These are phyloP conservation scores for Oikopleura dioica DNA, from an alignment of 23 tunicate species.

Conservation along the genomic window DNA sequence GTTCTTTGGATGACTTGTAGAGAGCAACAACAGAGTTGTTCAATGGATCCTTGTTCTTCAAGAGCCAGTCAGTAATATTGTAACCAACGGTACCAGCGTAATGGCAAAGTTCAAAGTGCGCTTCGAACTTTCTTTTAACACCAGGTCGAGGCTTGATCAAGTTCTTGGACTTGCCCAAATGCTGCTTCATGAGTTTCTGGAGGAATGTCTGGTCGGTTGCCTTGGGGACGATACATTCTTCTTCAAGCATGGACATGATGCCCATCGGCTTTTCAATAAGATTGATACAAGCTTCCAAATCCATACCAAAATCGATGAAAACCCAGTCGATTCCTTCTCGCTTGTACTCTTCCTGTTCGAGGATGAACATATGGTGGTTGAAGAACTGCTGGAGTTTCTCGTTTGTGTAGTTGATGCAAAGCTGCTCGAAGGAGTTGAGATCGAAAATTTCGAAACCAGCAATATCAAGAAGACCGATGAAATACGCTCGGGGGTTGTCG, in stretches of 20 bases:
- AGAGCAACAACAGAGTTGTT: slow-evolving; percentile 46
- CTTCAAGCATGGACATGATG: slow-evolving; percentile 75
- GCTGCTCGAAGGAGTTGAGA: slow-evolving; percentile 90
- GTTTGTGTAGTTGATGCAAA: slow-evolving; percentile 94
- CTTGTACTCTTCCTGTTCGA: too few species aligned
- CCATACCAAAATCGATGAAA: slow-evolving; percentile 96
- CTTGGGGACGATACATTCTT: slow-evolving; percentile 87
- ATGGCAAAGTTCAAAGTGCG: slow-evolving; percentile 51
- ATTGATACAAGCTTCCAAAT: slow-evolving; percentile 71
- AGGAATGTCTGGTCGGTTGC: slow-evolving; percentile 76
- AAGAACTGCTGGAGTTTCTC: too few species aligned
- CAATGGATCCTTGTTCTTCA: slow-evolving; percentile 92
- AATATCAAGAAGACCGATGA: slow-evolving; percentile 79
- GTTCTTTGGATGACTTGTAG: slow-evolving; percentile 51
- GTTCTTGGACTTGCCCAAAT: slow-evolving; percentile 50
- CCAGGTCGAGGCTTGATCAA: slow-evolving; percentile 67
- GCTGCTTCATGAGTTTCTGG: slow-evolving; percentile 43
- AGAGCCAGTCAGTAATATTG: slow-evolving; percentile 74
- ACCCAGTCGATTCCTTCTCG: slow-evolving; percentile 94
- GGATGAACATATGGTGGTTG: too few species aligned
- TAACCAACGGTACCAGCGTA: slow-evolving; percentile 77
- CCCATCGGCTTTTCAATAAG: slow-evolving; percentile 98
- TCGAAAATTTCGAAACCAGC: slow-evolving; percentile 96
- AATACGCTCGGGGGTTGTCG: slow-evolving; percentile 64
- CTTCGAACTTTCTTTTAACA: slow-evolving; percentile 58